A percentile compares a stretch with the other conserved stretches of the same genome.
phyloP scores from a whole-genome alignment of 2,113 vertebrate genomes.

The Platycercus adscitus region DNA sequence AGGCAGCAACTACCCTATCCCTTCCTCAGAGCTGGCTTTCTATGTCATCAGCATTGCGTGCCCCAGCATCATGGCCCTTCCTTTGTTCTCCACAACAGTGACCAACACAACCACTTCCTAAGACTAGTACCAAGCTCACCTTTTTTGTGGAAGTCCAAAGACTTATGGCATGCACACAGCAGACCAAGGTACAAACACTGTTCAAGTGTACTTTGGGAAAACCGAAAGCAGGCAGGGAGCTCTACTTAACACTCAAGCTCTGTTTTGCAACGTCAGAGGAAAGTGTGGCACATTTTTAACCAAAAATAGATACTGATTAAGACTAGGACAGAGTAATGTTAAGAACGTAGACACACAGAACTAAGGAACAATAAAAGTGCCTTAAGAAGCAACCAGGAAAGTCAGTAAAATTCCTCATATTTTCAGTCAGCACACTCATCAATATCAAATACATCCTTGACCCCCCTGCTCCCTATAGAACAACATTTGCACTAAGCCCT shows the following conservation, averaged over 20 bases:
- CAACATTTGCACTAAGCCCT: not conserved
- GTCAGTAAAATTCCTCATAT: not conserved
- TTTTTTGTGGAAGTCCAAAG: not conserved
- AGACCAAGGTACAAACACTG: not conserved
- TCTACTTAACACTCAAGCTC: not conserved
- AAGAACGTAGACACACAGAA: not conserved
- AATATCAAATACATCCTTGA: not conserved
- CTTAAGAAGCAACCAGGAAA: not conserved
- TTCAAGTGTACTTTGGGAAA: not conserved
- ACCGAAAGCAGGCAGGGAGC: not conserved
- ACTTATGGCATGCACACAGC: no score
- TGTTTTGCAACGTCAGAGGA: not conserved
- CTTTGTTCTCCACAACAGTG: not conserved
- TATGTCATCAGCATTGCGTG: rapidly evolving
- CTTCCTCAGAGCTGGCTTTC: not conserved
- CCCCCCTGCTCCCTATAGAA: not conserved
- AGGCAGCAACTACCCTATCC: not conserved
- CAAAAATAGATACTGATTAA: not conserved
- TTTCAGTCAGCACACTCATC: not conserved
- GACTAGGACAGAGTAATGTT: not conserved
- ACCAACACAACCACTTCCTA: not conserved
- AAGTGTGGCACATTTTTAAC: not conserved
- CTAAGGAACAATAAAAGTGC: not conserved
- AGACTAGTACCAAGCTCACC: not conserved
- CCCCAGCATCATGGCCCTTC: not conserved